Evolutionary conservation across 2,113 vertebrate species (phyloP).

Genomic region (Bubalus kerabau): DNA sequence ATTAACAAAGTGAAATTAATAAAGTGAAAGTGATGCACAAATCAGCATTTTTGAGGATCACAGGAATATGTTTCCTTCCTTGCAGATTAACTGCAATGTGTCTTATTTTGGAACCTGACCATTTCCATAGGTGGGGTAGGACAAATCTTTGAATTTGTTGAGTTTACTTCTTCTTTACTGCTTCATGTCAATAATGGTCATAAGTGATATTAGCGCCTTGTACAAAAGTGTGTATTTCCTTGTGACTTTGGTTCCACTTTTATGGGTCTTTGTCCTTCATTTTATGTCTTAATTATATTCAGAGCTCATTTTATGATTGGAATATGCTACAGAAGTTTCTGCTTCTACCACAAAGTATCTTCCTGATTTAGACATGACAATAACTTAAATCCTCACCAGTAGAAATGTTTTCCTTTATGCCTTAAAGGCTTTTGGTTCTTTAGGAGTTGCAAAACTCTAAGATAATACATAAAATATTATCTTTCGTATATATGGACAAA

Average conservation of each 20-base stretch:
- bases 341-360: background rate
- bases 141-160: background rate
- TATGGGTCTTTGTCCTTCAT: background rate
- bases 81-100: background rate
- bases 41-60: background rate
- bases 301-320: background rate
- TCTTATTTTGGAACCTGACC: background rate
- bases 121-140: background rate
- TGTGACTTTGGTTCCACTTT: background rate
- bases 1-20: slow-evolving; percentile 56
- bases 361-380: background rate
- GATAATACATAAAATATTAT: background rate
- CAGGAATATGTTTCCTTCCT: background rate
- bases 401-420: background rate
- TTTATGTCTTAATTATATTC: background rate
- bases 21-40: slow-evolving; percentile 12
- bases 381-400: background rate
- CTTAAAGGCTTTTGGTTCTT: background rate
- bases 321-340: background rate
- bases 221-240: background rate
- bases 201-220: background rate
- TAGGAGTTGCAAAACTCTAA: background rate
- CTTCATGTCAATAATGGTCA: background rate
- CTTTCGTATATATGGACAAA: background rate
- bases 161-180: background rate